A percentile compares a stretch with the other conserved stretches of the same genome.
phyloP scores from a whole-genome alignment of 1,140 invertebrate species.

The Drosophila tristis region DNA sequence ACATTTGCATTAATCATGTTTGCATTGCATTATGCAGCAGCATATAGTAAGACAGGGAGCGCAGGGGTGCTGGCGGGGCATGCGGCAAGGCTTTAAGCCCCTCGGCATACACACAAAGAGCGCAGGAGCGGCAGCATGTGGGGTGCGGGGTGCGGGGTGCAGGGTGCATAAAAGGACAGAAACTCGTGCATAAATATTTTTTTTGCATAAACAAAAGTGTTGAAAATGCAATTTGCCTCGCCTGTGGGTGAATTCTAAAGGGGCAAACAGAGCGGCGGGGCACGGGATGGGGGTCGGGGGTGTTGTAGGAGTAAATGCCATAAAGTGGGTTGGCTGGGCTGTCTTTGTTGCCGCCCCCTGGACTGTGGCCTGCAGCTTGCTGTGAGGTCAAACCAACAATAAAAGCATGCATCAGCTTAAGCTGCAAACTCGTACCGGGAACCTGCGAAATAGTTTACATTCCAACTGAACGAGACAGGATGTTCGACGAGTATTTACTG shows the following conservation, averaged over 20 bases:
- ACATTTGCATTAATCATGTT: conserved; percentile 83
- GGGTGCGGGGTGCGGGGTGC: background rate
- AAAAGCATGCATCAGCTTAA: conserved; percentile 28
- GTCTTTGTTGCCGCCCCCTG: background rate
- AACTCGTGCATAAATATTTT: conserved; percentile 63
- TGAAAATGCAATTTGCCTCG: conserved; percentile 76
- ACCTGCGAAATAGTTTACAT: no score
- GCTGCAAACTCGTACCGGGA: background rate
- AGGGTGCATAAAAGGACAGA: conserved; percentile 16
- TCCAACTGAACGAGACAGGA: no score
- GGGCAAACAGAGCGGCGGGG: no score
- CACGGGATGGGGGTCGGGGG: no score
- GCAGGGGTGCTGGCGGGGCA: conserved; percentile 22
- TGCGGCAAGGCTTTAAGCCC: conserved; percentile 51
- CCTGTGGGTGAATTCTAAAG: conserved; percentile 1
- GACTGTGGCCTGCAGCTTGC: conserved; percentile 38
- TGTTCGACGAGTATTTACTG: no score
- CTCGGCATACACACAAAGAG: conserved; percentile 40
- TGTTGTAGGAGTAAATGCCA: no score
- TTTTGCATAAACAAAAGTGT: conserved; percentile 81
- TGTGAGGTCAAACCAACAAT: conserved; percentile 72
- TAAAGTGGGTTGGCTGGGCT: background rate
- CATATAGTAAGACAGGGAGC: conserved; percentile 42
- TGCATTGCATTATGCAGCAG: conserved; percentile 79
- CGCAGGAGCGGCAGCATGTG: background rate